These are phyloP conservation scores for Antheraea pernyi DNA, from an alignment of 1,140 invertebrate species.

Conservation along the genomic window DNA sequence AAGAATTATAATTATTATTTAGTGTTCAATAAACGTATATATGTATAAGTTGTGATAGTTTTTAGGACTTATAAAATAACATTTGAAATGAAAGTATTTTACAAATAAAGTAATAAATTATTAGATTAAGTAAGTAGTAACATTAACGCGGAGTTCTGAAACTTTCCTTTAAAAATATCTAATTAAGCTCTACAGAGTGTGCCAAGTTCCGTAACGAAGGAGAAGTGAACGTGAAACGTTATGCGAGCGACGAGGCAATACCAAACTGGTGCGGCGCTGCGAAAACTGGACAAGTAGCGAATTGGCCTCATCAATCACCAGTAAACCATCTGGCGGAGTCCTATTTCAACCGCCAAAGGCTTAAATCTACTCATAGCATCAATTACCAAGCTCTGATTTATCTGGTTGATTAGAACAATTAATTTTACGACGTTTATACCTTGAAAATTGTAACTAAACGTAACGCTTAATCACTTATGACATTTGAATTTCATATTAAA, in stretches of 20 bases:
- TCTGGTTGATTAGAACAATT: slow-evolving; percentile 2
- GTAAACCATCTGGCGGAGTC: slow-evolving; percentile 7
- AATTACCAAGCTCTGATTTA: slow-evolving; percentile 1
- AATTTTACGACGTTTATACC: not conserved
- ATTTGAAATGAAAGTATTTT: too few relatives aligned
- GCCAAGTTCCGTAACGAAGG: not conserved
- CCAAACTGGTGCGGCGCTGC: slow-evolving; percentile 13
- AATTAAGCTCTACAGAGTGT: not conserved
- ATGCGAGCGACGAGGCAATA: not conserved
- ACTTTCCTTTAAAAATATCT: not conserved
- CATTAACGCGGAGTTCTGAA: not conserved
- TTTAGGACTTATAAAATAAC: too few relatives aligned
- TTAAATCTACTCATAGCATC: slow-evolving; percentile 1
- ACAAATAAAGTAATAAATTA: too few relatives aligned
- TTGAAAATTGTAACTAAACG: not conserved
- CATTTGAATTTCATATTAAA: too few relatives aligned
- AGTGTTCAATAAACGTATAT: too few relatives aligned
- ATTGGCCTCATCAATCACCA: slow-evolving; percentile 56
- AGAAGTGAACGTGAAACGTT: not conserved
- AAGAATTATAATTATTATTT: too few relatives aligned
- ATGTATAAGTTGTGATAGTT: too few relatives aligned
- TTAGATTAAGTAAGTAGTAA: not conserved
- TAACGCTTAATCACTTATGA: too few relatives aligned
- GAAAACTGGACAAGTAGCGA: slow-evolving; percentile 48
- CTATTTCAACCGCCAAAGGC: slow-evolving; percentile 4